These are phyloP conservation scores for Drosophila murphyi DNA, from an alignment of 1,140 invertebrate species.

Conservation along the genomic window DNA sequence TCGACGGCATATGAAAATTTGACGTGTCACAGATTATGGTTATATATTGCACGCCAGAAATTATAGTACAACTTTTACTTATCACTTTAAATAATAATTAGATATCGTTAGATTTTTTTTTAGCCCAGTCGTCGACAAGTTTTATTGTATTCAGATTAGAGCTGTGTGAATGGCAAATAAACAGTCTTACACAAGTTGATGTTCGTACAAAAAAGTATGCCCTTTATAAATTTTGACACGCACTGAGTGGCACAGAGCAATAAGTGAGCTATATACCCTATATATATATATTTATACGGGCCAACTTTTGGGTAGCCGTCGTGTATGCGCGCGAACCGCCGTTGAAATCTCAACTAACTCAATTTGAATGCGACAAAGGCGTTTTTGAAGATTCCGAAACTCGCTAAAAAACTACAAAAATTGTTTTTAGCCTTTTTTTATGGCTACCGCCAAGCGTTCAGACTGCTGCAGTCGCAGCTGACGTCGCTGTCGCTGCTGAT, in stretches of 20 bases:
- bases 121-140: background rate
- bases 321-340: slow-evolving; percentile 53
- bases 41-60: slow-evolving; percentile 13
- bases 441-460: slow-evolving; percentile 31
- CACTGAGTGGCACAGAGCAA: slow-evolving; percentile 22
- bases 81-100: slow-evolving; percentile 32
- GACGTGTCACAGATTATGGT: slow-evolving; percentile 31
- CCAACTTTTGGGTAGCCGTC: slow-evolving; percentile 19
- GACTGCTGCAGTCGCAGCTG: slow-evolving; percentile 26
- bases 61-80: slow-evolving; percentile 28
- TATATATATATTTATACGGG: background rate
- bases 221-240: slow-evolving; percentile 36
- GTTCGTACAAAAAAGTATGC: background rate
- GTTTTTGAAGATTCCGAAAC: slow-evolving; percentile 75
- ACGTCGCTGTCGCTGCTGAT: slow-evolving; percentile 47
- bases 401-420: slow-evolving; percentile 55
- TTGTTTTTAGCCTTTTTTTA: slow-evolving; percentile 66
- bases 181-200: background rate
- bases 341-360: slow-evolving; percentile 71
- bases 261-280: slow-evolving; percentile 1
- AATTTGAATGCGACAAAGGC: slow-evolving; percentile 57
- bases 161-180: background rate
- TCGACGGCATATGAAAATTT: slow-evolving; percentile 17
- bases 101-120: slow-evolving; percentile 12
- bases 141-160: slow-evolving; percentile 23